These are phyloP conservation scores for Danio albolineatus DNA, from an alignment of 2,797 vertebrate genomes.

Conservation along the genomic window DNA sequence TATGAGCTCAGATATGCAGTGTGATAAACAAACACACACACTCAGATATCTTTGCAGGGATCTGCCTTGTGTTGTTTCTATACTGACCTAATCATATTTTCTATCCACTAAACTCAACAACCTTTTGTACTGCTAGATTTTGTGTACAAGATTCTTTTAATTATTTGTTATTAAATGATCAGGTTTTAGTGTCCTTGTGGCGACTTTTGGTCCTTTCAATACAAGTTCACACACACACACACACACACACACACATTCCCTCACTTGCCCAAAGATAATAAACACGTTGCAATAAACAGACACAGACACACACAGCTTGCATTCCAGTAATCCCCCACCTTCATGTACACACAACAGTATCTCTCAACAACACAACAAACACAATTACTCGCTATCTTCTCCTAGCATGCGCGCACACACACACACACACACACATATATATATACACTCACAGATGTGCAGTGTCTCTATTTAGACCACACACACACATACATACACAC, in stretches of 20 bases:
- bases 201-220: not conserved
- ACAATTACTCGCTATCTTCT: constrained; percentile 63
- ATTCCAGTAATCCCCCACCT: constrained; percentile 58
- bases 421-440: constrained; percentile 3
- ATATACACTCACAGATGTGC: not conserved
- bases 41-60: no score
- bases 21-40: constrained; percentile 49
- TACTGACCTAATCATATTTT: no score
- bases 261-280: constrained; percentile 60
- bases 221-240: constrained; percentile 6
- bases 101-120: no score
- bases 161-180: no score
- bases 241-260: constrained; percentile 57
- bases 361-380: constrained; percentile 32
- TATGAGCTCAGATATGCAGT: constrained; percentile 49
- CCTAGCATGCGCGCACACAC: constrained; percentile 50
- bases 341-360: constrained; percentile 45
- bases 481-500: constrained; percentile 34
- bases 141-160: no score
- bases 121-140: no score
- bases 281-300: constrained; percentile 60
- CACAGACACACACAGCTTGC: constrained; percentile 53
- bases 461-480: constrained; percentile 15
- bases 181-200: no score
- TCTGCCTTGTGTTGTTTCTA: no score